Evolutionary conservation across 2,888 invertebrate genomes (phyloP).

Genomic region (Reticulitermes lucifugus): DNA sequence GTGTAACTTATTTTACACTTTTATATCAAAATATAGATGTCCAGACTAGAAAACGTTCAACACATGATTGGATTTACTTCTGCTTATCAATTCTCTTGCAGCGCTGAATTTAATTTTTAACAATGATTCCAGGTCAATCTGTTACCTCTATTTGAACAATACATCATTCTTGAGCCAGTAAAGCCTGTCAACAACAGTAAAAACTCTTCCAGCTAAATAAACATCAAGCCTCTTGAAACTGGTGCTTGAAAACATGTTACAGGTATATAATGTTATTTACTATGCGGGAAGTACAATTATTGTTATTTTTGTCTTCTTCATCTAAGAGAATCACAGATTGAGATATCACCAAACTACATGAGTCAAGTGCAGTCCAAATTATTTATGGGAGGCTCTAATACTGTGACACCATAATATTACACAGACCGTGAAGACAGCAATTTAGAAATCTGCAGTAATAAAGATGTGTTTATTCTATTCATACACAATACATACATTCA

Average conservation of each 20-base stretch:
- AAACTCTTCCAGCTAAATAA: neutral
- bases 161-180: conserved; percentile 7
- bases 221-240: neutral
- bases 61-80: neutral
- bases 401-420: neutral
- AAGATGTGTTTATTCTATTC: neutral
- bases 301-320: conserved; percentile 33
- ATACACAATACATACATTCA: no score
- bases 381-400: neutral
- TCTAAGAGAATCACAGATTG: conserved; percentile 40
- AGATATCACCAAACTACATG: conserved; percentile 37
- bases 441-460: neutral
- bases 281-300: conserved; percentile 36
- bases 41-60: conserved; percentile 38
- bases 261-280: neutral
- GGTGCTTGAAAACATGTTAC: neutral
- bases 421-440: neutral
- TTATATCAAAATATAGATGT: conserved; percentile 39
- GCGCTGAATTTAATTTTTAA: conserved; percentile 10
- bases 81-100: neutral
- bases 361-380: conserved; percentile 39
- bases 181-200: neutral
- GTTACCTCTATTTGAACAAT: neutral
- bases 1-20: conserved; percentile 32
- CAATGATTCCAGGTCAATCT: conserved; percentile 7